Conservation (phyloP, 2,113 vertebrate species). For the Pelecanoides urinatrix region DNA sequence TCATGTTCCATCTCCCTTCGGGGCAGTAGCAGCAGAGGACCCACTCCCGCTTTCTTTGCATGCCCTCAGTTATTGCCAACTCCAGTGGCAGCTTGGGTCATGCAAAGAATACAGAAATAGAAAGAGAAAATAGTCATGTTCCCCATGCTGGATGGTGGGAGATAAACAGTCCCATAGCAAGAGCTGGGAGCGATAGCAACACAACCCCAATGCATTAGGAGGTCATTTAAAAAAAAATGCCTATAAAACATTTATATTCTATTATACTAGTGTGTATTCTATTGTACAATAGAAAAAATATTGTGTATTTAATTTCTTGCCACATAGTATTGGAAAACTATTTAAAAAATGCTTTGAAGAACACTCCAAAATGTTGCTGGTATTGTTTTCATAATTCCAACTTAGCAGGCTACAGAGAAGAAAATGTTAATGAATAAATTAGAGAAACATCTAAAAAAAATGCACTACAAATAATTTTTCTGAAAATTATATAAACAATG, state of each 20-base stretch:
- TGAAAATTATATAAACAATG: not conserved
- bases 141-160: not conserved
- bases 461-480: not conserved
- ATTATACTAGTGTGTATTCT: not conserved
- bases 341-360: slow-evolving; percentile 60
- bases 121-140: not conserved
- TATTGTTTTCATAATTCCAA: slow-evolving; percentile 44
- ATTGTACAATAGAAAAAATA: slow-evolving; percentile 40
- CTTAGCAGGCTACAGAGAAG: slow-evolving; percentile 37
- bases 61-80: accelerated
- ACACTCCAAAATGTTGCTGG: not conserved
- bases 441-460: not conserved
- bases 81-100: not conserved
- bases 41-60: not conserved
- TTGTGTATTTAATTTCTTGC: slow-evolving; percentile 15
- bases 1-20: not conserved
- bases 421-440: slow-evolving; percentile 33
- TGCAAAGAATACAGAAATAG: not conserved
- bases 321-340: slow-evolving; percentile 43
- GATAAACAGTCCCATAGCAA: not conserved
- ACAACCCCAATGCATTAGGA: not conserved
- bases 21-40: not conserved
- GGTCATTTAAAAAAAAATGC: not conserved
- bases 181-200: not conserved
- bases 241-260: not conserved